Evolutionary conservation across 2,888 invertebrate species (phyloP).

Genomic region (Eutolmus rufibarbis): DNA sequence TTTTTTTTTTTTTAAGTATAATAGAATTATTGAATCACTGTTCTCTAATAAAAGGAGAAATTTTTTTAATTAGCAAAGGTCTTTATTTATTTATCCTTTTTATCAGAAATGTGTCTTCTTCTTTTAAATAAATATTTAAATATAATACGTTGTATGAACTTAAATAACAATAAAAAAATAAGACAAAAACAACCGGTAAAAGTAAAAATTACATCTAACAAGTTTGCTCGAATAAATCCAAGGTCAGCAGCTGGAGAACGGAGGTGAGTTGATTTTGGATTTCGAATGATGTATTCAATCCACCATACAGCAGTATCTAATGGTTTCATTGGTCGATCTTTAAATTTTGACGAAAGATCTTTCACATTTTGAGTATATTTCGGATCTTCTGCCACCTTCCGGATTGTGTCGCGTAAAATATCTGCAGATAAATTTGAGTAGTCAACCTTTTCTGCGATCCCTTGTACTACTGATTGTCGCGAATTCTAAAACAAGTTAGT

Average conservation of each 20-base stretch:
- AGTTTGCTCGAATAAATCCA: conserved; percentile 61
- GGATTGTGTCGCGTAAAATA: conserved; percentile 42
- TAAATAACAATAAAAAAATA: not conserved
- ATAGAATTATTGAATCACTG: too few relatives aligned
- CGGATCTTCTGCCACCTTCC: conserved; percentile 44
- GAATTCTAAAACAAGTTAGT: conserved; percentile 26
- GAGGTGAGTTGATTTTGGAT: conserved; percentile 65
- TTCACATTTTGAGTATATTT: conserved; percentile 54
- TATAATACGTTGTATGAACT: not conserved
- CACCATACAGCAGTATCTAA: conserved; percentile 68
- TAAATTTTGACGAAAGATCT: conserved; percentile 60
- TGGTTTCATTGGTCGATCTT: conserved; percentile 65
- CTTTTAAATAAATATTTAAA: not conserved
- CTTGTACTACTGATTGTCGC: conserved; percentile 34
- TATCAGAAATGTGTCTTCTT: not conserved
- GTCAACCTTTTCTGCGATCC: conserved; percentile 49
- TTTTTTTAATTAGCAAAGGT: not conserved
- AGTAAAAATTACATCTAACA: conserved; percentile 59
- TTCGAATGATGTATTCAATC: conserved; percentile 68
- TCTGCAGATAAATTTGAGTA: conserved; percentile 46
- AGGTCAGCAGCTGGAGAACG: conserved; percentile 60
- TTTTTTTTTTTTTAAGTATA: too few relatives aligned
- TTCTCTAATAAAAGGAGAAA: not conserved
- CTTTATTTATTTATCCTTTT: not conserved
- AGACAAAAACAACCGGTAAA: not conserved